These are phyloP conservation scores for Larimichthys crocea DNA, from an alignment of 2,113 vertebrate species.

Conservation along the genomic window DNA sequence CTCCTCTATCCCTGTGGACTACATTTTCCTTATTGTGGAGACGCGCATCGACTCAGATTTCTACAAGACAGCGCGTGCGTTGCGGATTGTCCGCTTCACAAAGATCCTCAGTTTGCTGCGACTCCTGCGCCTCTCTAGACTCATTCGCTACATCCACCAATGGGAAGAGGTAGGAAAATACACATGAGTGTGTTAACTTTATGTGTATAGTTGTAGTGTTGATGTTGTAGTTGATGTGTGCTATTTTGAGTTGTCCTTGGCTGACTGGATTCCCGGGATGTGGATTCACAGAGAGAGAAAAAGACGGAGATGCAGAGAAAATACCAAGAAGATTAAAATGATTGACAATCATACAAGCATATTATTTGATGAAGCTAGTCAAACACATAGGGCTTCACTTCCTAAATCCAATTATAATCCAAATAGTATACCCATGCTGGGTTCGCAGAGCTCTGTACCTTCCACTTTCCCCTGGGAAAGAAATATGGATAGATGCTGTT, in stretches of 20 bases:
- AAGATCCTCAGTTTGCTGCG: constrained; percentile 98
- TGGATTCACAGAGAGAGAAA: constrained; percentile 20
- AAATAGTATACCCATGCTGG: constrained; percentile 32
- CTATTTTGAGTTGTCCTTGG: background rate
- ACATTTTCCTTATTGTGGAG: constrained; percentile 99
- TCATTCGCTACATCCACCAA: constrained; percentile 99
- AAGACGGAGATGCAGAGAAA: background rate
- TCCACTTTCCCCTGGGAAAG: constrained; percentile 19
- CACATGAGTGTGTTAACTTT: background rate
- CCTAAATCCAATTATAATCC: constrained; percentile 42
- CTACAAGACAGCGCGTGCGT: constrained; percentile 96
- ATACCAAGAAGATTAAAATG: constrained; percentile 8
- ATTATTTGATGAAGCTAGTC: constrained; percentile 26
- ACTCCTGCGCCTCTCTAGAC: constrained; percentile 93
- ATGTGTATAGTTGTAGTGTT: constrained; percentile 3
- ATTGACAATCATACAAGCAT: constrained; percentile 23
- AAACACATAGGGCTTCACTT: constrained; percentile 34
- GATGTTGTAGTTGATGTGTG: background rate
- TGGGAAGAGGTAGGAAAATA: constrained; percentile 96
- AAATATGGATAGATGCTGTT: constrained; percentile 47
- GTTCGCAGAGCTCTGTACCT: constrained; percentile 34
- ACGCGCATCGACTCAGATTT: constrained; percentile 98
- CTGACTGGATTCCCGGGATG: constrained; percentile 3
- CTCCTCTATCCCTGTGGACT: constrained; percentile 99
- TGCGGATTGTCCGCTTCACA: constrained; percentile 98